A percentile compares a stretch with the other conserved stretches of the same genome.
phyloP scores from a whole-genome alignment of 2,113 vertebrate species.

The Pomatorhinus ruficollis region DNA sequence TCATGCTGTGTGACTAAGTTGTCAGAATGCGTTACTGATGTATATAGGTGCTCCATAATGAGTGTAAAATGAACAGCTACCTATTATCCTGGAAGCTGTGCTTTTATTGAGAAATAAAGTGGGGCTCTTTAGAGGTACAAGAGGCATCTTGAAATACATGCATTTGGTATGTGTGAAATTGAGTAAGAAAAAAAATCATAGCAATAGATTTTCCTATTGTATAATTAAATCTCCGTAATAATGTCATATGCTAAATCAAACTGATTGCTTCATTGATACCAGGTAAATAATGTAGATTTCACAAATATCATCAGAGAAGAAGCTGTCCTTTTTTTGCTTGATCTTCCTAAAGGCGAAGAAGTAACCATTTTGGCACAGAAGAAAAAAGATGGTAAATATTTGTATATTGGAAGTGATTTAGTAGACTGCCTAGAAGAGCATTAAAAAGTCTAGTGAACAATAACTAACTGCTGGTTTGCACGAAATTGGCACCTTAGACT shows the following conservation, averaged over 20 bases:
- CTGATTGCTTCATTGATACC: background rate
- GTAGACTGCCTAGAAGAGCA: background rate
- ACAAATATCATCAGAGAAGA: constrained; percentile 98
- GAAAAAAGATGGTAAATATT: constrained; percentile 92
- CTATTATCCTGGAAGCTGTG: background rate
- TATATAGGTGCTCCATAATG: background rate
- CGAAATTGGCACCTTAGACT: background rate
- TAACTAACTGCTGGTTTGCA: background rate
- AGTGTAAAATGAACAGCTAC: background rate
- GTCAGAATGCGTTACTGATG: background rate
- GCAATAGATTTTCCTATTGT: background rate
- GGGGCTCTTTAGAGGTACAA: background rate
- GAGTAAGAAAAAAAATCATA: background rate
- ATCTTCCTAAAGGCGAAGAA: constrained; percentile 95
- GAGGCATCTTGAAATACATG: background rate
- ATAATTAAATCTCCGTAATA: background rate
- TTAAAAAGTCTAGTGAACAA: background rate
- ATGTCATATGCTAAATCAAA: background rate
- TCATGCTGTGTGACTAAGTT: background rate
- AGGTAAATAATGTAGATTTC: constrained; percentile 99
- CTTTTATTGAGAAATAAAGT: background rate
- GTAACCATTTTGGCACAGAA: constrained; percentile 97
- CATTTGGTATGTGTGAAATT: background rate
- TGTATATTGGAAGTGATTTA: background rate
- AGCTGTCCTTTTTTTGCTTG: constrained; percentile 94